phyloP scores from a whole-genome alignment of 2,797 vertebrate genomes.

The Sylvia borin region DNA sequence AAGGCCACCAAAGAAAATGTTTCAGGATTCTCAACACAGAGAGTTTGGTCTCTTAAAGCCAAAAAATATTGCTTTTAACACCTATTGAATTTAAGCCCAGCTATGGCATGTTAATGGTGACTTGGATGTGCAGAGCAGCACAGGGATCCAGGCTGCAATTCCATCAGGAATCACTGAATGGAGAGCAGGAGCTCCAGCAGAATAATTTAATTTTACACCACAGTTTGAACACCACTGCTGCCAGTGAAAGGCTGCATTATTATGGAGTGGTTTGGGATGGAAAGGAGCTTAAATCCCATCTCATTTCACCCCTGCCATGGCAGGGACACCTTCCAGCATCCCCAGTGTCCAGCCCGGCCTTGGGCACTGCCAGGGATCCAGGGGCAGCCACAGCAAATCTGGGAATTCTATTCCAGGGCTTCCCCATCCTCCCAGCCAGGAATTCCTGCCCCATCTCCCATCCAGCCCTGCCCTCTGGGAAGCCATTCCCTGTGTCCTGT shows the following conservation, averaged over 20 bases:
- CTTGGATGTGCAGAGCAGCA: neutral
- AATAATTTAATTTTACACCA: neutral
- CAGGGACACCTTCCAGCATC: neutral
- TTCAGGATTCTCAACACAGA: neutral
- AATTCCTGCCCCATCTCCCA: neutral
- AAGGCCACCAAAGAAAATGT: neutral
- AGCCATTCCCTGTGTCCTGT: neutral
- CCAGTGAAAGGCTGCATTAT: neutral
- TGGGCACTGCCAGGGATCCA: neutral
- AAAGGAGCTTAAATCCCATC: neutral
- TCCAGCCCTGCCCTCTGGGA: fast-evolving
- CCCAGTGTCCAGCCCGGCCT: neutral
- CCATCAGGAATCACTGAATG: fast-evolving
- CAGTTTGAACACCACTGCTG: neutral
- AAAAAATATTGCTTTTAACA: neutral
- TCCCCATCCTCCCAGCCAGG: fast-evolving
- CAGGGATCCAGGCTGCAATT: neutral
- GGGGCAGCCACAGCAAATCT: neutral
- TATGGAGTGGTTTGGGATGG: neutral
- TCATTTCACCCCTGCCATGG: neutral
- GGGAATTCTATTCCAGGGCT: neutral
- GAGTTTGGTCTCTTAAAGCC: neutral
- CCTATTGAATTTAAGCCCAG: neutral
- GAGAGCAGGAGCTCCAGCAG: neutral
- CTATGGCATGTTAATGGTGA: too few relatives aligned